phyloP scores from a whole-genome alignment of 2,888 invertebrate genomes.

The Epiperipatus broadwayi region DNA sequence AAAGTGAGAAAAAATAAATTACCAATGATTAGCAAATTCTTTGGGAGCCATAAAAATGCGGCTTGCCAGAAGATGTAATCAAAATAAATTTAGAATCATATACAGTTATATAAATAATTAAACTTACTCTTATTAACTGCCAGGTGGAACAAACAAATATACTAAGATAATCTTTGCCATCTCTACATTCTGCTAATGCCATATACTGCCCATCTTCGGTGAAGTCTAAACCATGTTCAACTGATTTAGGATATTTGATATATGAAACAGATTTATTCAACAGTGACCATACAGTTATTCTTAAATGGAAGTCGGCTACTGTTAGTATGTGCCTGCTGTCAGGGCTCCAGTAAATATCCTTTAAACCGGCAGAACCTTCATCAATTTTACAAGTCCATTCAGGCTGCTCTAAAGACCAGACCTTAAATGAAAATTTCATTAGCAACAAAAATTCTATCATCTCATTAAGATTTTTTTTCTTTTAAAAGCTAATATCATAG shows the following conservation, averaged over 20 bases:
- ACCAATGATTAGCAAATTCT: too few relatives aligned
- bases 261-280: constrained; percentile 30
- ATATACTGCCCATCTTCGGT: constrained; percentile 27
- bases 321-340: constrained; percentile 35
- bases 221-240: constrained; percentile 24
- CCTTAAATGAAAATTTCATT: constrained; percentile 20
- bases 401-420: constrained; percentile 33
- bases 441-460: constrained; percentile 15
- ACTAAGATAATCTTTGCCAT: constrained; percentile 28
- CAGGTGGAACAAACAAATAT: constrained; percentile 16
- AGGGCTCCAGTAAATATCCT: constrained; percentile 33
- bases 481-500: too few relatives aligned
- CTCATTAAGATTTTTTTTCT: too few relatives aligned
- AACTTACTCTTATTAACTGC: too few relatives aligned
- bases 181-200: constrained; percentile 30
- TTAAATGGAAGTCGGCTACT: constrained; percentile 33
- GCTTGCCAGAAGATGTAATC: too few relatives aligned
- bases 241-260: constrained; percentile 30
- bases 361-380: constrained; percentile 36
- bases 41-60: too few relatives aligned
- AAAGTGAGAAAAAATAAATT: too few relatives aligned
- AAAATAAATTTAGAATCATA: too few relatives aligned
- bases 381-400: constrained; percentile 38
- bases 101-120: too few relatives aligned
- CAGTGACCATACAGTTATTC: constrained; percentile 32